phyloP scores from a whole-genome alignment of 1,140 invertebrate species.

The Drosophila ficusphila region DNA sequence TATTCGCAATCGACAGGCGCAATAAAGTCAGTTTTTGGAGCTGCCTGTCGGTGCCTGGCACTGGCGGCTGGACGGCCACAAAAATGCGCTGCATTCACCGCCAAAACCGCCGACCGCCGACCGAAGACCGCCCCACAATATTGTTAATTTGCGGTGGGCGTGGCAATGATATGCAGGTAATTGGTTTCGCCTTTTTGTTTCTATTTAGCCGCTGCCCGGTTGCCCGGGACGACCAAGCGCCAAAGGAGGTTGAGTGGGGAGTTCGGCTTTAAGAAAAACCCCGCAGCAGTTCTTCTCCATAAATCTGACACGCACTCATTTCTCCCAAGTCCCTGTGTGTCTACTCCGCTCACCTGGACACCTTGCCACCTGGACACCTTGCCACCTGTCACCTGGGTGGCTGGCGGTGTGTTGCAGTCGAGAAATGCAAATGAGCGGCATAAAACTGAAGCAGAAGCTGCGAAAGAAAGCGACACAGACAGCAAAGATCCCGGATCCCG shows the following conservation, averaged over 20 bases:
- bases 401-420: constrained; percentile 35
- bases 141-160: constrained; percentile 60
- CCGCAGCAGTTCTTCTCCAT: constrained; percentile 22
- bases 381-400: constrained; percentile 15
- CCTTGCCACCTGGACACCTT: background rate
- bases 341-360: background rate
- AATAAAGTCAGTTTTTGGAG: constrained; percentile 56
- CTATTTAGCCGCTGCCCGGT: constrained; percentile 20
- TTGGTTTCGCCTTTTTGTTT: constrained; percentile 55
- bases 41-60: constrained; percentile 61
- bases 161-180: constrained; percentile 54
- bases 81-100: background rate
- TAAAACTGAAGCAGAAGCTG: constrained; percentile 48
- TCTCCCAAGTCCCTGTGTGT: background rate
- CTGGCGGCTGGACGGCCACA: constrained; percentile 43
- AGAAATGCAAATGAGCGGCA: constrained; percentile 76
- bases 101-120: too few relatives aligned
- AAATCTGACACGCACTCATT: constrained; percentile 57
- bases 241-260: background rate
- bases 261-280: constrained; percentile 26
- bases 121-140: constrained; percentile 11
- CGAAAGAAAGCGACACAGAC: constrained; percentile 44
- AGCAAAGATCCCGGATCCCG: constrained; percentile 67
- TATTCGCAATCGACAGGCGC: constrained; percentile 72
- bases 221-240: constrained; percentile 19